Percentiles rank a stretch among this genome's conserved stretches.
Evolutionary conservation across 2,888 invertebrate genomes (phyloP).

Genomic region (Megastigmus dorsalis): DNA sequence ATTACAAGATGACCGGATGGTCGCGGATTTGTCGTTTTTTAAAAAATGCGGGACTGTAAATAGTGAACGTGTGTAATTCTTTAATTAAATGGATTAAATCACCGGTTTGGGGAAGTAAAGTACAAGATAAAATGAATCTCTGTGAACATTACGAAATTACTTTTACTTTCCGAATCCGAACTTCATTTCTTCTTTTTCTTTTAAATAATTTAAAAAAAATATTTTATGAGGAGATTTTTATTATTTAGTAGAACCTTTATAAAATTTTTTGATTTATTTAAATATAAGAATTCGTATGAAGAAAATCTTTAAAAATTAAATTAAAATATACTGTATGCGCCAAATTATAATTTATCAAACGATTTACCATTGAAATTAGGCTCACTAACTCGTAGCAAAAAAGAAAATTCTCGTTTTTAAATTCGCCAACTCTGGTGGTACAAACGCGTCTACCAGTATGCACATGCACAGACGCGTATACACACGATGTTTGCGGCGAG

Average conservation of each 20-base stretch:
- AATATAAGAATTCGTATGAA: too few relatives aligned
- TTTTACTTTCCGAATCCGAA: neutral
- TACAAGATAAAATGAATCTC: neutral
- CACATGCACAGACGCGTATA: too few relatives aligned
- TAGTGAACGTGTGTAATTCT: neutral
- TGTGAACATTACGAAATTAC: neutral
- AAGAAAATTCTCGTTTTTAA: neutral
- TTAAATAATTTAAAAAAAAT: too few relatives aligned
- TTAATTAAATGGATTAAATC: slow-evolving; percentile 15
- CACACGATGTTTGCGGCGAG: neutral
- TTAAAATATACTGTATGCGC: too few relatives aligned
- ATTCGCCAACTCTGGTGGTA: too few relatives aligned
- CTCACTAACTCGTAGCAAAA: neutral
- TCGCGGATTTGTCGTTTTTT: neutral
- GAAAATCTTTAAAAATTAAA: too few relatives aligned
- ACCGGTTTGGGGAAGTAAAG: neutral
- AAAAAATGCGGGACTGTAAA: neutral
- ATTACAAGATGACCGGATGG: neutral
- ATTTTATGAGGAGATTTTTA: too few relatives aligned
- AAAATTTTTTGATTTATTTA: too few relatives aligned
- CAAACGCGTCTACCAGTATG: too few relatives aligned
- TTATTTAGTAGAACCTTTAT: too few relatives aligned
- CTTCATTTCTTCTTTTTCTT: neutral
- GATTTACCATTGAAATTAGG: too few relatives aligned
- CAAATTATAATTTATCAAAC: too few relatives aligned